Conservation (phyloP, 1,140 invertebrate genomes). For the Drosophila lini region DNA sequence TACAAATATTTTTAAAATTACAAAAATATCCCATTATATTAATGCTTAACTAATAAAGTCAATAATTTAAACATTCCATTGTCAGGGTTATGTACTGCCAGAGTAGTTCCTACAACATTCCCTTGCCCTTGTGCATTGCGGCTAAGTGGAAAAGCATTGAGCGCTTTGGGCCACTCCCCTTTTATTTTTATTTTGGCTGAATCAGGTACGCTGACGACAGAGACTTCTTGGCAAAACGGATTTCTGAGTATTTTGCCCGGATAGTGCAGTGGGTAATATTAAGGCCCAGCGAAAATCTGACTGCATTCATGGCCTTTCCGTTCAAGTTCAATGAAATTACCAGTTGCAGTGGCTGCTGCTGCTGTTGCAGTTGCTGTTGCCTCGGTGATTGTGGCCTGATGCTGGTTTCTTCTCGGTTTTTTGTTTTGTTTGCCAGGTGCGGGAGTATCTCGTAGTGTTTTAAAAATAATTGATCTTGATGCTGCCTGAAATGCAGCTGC, state of each 20-base stretch:
- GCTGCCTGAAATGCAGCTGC: conserved; percentile 72
- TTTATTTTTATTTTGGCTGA: conserved; percentile 47
- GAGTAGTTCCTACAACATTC: conserved; percentile 20
- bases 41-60: neutral
- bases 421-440: conserved; percentile 72
- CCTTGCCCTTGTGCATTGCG: conserved; percentile 41
- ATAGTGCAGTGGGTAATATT: conserved; percentile 54
- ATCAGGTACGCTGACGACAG: conserved; percentile 47
- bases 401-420: conserved; percentile 49
- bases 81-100: neutral
- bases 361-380: conserved; percentile 29
- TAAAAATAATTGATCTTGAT: conserved; percentile 83
- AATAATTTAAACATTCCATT: neutral
- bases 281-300: conserved; percentile 73
- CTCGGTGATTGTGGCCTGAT: conserved; percentile 51
- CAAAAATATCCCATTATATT: neutral
- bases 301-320: conserved; percentile 78
- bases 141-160: conserved; percentile 43
- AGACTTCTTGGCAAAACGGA: conserved; percentile 64
- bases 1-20: neutral
- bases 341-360: conserved; percentile 68
- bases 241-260: conserved; percentile 73
- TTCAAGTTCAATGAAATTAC: conserved; percentile 83
- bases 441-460: conserved; percentile 81
- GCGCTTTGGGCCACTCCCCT: conserved; percentile 47